Conservation (phyloP, 2,797 vertebrate species). For the Pangasius krempfi region DNA sequence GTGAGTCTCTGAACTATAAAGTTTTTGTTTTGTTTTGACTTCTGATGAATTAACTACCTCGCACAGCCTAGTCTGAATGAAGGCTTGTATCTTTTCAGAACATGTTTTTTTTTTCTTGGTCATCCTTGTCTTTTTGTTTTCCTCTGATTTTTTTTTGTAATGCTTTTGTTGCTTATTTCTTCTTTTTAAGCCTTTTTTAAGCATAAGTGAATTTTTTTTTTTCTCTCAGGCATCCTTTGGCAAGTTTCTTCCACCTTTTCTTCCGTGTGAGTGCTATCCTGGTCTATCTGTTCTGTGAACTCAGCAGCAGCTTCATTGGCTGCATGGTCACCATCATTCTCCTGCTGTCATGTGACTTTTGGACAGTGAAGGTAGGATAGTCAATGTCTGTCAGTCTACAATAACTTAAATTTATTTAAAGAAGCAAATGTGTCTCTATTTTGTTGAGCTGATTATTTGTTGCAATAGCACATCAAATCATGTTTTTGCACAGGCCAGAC, state of each 20-base stretch:
- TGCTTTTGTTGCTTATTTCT: background rate
- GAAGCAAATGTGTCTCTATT: background rate
- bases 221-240: conserved; percentile 84
- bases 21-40: background rate
- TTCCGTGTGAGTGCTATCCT: conserved; percentile 90
- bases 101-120: background rate
- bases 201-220: background rate
- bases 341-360: conserved; percentile 94
- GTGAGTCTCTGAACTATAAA: conserved; percentile 63
- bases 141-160: background rate
- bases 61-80: background rate
- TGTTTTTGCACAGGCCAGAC: background rate
- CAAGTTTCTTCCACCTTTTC: conserved; percentile 92
- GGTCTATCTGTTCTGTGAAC: conserved; percentile 88
- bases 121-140: background rate
- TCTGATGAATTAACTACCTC: background rate
- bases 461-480: background rate
- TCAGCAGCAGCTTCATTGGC: conserved; percentile 86
- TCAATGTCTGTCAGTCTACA: background rate
- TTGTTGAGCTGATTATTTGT: background rate
- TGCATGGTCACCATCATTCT: conserved; percentile 94
- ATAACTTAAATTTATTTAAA: background rate
- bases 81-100: background rate
- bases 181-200: background rate
- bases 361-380: conserved; percentile 89